Percentiles rank a stretch among this genome's conserved stretches.
These are phyloP conservation scores for Melanaphis sacchari DNA, from an alignment of 1,140 invertebrate species.

Conservation along the genomic window DNA sequence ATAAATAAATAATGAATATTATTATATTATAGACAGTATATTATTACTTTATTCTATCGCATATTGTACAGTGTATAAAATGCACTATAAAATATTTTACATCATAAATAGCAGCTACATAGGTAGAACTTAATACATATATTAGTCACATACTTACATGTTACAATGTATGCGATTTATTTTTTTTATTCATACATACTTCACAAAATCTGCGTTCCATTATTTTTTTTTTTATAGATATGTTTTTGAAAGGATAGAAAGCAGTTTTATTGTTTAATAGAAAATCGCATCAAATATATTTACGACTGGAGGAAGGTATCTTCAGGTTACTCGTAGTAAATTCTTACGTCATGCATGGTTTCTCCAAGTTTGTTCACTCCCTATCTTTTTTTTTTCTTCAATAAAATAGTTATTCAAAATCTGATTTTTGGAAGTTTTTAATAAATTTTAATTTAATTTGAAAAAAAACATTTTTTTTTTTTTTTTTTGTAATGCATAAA, in stretches of 20 bases:
- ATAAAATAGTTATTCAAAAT: neutral
- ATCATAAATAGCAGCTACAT: neutral
- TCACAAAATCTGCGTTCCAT: neutral
- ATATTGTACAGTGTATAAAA: neutral
- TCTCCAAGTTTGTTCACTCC: no score
- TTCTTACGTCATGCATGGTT: no score
- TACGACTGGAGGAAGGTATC: neutral
- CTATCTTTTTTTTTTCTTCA: no score
- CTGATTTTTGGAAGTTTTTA: no score
- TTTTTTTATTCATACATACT: neutral
- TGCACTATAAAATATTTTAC: neutral
- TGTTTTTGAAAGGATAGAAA: neutral
- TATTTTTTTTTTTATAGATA: slow-evolving; percentile 23
- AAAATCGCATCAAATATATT: neutral
- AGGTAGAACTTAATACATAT: no score
- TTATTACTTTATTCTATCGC: neutral
- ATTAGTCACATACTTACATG: no score
- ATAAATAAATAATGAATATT: neutral
- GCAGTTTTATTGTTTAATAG: neutral
- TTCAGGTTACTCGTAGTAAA: neutral
- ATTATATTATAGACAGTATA: neutral
- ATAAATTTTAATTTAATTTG: no score
- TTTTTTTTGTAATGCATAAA: no score
- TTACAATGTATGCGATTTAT: neutral
- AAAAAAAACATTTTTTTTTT: no score